Evolutionary conservation across 92 coral and sea anemone species (phyloP).

Genomic region (Bergia puertoricense): DNA sequence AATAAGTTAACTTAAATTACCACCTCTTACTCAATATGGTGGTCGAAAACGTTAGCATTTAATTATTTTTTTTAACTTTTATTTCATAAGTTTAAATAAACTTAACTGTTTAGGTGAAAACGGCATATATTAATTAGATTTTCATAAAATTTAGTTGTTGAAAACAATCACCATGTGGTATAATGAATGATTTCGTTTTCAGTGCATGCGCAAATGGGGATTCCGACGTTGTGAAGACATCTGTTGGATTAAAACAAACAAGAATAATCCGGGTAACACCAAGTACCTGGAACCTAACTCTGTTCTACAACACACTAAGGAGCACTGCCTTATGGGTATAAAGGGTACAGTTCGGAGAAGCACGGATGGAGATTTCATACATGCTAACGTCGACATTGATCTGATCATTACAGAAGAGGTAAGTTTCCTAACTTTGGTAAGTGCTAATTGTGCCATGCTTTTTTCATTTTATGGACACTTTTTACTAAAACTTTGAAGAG

Average conservation of each 20-base stretch:
- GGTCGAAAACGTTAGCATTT: too few species aligned
- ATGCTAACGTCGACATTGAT: conserved; percentile 97
- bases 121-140: too few species aligned
- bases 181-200: background rate
- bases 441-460: too few species aligned
- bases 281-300: conserved; percentile 97
- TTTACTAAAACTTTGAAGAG: too few species aligned
- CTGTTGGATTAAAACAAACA: conserved; percentile 99
- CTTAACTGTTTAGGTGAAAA: too few species aligned
- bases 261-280: conserved; percentile 94
- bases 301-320: conserved; percentile 96
- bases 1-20: too few species aligned
- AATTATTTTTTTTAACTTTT: too few species aligned
- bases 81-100: too few species aligned
- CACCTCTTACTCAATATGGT: too few species aligned
- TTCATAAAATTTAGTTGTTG: too few species aligned
- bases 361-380: conserved; percentile 97
- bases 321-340: conserved; percentile 97
- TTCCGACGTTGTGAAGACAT: conserved; percentile 98
- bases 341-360: conserved; percentile 95
- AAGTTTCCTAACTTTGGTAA: background rate
- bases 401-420: conserved; percentile 98
- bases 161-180: too few species aligned
- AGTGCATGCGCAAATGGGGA: conserved; percentile 98
- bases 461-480: too few species aligned